Percentiles rank a stretch among this genome's conserved stretches.
Evolutionary conservation across 2,888 invertebrate genomes (phyloP).

Genomic region (Acanthosoma haemorrhoidale): DNA sequence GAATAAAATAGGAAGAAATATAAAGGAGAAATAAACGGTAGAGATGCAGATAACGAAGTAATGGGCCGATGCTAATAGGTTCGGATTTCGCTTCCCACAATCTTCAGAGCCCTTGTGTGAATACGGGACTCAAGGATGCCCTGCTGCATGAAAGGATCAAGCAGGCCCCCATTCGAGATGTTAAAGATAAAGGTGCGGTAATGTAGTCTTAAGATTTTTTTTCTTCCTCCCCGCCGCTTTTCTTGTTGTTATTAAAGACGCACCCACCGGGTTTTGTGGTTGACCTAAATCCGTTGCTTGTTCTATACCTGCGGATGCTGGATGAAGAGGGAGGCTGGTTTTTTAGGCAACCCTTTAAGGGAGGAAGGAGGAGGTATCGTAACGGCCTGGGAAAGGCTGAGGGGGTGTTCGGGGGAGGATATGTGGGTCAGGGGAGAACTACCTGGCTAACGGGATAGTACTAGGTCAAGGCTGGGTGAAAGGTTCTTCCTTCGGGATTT

Average conservation of each 20-base stretch:
- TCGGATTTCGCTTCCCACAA: too few species aligned
- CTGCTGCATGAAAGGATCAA: too few species aligned
- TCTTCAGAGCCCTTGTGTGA: too few species aligned
- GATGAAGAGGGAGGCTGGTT: neutral
- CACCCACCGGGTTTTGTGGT: neutral
- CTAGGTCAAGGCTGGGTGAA: conserved; percentile 31
- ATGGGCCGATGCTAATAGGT: too few species aligned
- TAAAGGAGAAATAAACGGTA: too few species aligned
- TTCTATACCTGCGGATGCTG: neutral
- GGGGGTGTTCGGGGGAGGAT: neutral
- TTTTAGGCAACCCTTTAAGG: conserved; percentile 15
- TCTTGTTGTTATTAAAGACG: too few species aligned
- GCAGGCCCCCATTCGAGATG: neutral
- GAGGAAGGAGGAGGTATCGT: neutral
- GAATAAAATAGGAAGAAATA: too few species aligned
- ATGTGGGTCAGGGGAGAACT: conserved; percentile 17
- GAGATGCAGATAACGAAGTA: too few species aligned
- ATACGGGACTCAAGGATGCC: too few species aligned
- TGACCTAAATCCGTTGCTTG: conserved; percentile 21
- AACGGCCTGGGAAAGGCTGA: conserved; percentile 17
- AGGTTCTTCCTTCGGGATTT: neutral
- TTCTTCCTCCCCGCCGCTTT: neutral
- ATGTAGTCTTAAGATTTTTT: neutral
- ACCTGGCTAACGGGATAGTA: conserved; percentile 28
- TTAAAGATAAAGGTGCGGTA: neutral